Evolutionary conservation across 2,888 invertebrate species (phyloP).

Genomic region (Synanthedon myopaeformis): DNA sequence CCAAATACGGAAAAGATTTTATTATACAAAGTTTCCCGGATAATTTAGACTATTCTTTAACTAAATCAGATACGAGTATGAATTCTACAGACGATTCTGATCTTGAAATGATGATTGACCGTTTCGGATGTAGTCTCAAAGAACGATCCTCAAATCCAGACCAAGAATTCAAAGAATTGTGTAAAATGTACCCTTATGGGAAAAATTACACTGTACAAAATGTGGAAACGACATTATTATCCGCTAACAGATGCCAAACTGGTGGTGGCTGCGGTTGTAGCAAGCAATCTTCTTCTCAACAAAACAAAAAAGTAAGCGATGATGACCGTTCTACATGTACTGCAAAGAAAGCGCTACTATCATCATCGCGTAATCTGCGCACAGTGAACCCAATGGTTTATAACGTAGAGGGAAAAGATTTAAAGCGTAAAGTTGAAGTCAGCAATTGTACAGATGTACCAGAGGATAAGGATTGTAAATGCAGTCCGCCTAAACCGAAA

Average conservation of each 20-base stretch:
- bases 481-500: conserved; percentile 42
- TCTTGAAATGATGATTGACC: neutral
- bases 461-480: conserved; percentile 50
- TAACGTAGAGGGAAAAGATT: conserved; percentile 20
- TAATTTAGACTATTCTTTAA: no score
- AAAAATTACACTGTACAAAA: conserved; percentile 20
- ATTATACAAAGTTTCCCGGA: neutral
- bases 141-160: neutral
- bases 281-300: neutral
- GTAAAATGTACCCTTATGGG: neutral
- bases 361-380: conserved; percentile 9
- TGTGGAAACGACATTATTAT: conserved; percentile 10
- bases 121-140: neutral
- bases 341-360: neutral
- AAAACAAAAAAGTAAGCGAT: neutral
- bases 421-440: conserved; percentile 17
- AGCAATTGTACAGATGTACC: conserved; percentile 32
- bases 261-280: neutral
- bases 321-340: neutral
- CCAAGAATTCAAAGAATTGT: neutral
- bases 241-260: neutral
- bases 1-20: conserved; percentile 26
- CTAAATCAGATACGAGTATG: neutral
- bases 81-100: neutral
- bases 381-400: conserved; percentile 19